Base-by-base conservation (phyloP, 1,140 invertebrate genomes). In the Luehdorfia chinensis region DNA sequence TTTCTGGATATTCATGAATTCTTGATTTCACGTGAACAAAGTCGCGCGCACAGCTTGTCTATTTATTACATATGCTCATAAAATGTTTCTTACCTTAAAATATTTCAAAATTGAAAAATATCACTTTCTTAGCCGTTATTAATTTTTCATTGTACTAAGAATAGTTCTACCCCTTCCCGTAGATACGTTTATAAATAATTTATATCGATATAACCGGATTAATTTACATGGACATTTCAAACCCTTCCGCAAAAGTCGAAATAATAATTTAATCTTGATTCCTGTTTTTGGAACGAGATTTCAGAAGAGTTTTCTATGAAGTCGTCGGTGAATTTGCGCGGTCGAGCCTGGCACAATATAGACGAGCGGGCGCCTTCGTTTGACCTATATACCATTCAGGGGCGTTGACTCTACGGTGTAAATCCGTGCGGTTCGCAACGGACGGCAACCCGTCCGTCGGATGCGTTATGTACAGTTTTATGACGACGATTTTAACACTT, bases 361-460 rank as follows among this genome's bases (percentile, higher is more conserved):
- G 77, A 81, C 80, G 58, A 54, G 50, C 55, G 66, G 77, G 77
- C 80, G 77, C 80, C 77, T 75, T 60, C 61, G 46, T 62, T 68
- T 84, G 77, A 84, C 80, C 80, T 71, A 84, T 81, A 80, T 81
- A 75, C 60, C 66, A 69, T 47, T 57, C 52, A 57, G 64, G 80
- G 75, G 64, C 76, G 68, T 78, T 80, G 72, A 84, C 76, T 75
- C 64, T 59, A 53, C 45, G 59, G 62, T 56, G 57, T 50, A 55
- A 62, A 66, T 64, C 70, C 63, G 65, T 59, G 68, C 50, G 51
- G 60, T 41, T 55, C 49, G 46, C 41, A 53, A 53, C 49, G 47
- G 53, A 7, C 39, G 23, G 14, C 39, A 55, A 55, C 36, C 50
- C 47, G 50, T 36, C 28, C 14, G 11, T 18, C 52, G 28, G 21